phyloP scores from a whole-genome alignment of 2,888 invertebrate genomes.

The Megaustenia siamemsis region DNA sequence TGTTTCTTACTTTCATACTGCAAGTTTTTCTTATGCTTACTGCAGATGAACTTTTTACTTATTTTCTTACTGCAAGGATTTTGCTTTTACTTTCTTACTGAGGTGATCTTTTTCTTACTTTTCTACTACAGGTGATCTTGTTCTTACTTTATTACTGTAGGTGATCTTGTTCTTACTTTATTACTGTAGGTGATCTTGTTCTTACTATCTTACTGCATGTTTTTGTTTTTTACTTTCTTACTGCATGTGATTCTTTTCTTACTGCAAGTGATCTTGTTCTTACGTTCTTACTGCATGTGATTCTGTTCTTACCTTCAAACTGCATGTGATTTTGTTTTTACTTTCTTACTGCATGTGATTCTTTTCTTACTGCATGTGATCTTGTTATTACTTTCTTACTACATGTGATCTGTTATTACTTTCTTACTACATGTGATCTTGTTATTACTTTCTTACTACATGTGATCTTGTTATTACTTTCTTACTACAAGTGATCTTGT shows the following conservation, averaged over 20 bases:
- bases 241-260: background rate
- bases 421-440: too few relatives aligned
- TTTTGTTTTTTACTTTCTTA: background rate
- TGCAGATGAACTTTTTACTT: background rate
- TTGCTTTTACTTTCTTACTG: background rate
- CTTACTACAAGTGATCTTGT: too few relatives aligned
- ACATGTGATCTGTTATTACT: too few relatives aligned
- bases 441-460: too few relatives aligned
- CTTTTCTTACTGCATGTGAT: background rate
- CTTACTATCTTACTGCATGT: background rate
- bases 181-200: background rate
- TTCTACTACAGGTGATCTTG: background rate
- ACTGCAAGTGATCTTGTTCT: background rate
- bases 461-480: too few relatives aligned
- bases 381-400: background rate
- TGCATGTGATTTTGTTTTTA: background rate
- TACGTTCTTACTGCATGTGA: background rate
- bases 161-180: background rate
- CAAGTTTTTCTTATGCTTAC: background rate
- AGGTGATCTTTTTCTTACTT: background rate
- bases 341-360: background rate
- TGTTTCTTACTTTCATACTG: background rate
- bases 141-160: background rate
- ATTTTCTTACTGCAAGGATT: background rate
- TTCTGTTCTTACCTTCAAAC: background rate